A percentile compares a stretch with the other conserved stretches of the same genome.
phyloP scores from a whole-genome alignment of 2,113 vertebrate genomes.

The Eretmochelys imbricata region DNA sequence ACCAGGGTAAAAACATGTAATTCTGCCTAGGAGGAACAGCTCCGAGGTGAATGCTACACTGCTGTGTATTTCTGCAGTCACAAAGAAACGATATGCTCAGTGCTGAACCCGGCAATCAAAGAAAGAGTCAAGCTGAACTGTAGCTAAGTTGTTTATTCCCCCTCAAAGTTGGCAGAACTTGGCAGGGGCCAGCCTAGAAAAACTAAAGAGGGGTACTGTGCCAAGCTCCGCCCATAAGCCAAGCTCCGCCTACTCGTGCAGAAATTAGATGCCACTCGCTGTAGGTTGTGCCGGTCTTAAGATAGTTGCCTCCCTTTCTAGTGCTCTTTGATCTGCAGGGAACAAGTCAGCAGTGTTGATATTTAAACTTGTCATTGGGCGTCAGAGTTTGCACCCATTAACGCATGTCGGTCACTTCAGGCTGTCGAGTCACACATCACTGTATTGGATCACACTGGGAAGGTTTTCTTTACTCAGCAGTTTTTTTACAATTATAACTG shows the following conservation, averaged over 20 bases:
- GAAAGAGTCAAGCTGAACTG: background rate
- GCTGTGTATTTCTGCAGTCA: background rate
- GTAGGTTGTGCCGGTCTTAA: background rate
- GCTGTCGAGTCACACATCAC: background rate
- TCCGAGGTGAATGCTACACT: background rate
- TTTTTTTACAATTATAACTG: background rate
- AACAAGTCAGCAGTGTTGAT: background rate
- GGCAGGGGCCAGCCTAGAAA: background rate
- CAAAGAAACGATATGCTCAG: background rate
- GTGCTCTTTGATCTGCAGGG: background rate
- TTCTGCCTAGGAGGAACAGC: background rate
- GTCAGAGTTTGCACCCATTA: background rate
- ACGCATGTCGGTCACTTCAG: background rate
- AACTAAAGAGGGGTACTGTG: background rate
- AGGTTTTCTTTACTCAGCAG: background rate
- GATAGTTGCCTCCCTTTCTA: background rate
- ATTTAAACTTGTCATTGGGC: background rate
- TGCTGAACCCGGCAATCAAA: background rate
- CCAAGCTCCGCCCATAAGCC: background rate
- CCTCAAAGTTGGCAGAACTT: background rate
- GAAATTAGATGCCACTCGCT: background rate
- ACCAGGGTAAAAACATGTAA: background rate
- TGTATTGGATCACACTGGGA: background rate
- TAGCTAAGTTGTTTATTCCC: background rate
- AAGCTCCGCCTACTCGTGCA: background rate